Percentiles rank a stretch among this genome's conserved stretches.
Evolutionary conservation across 2,797 vertebrate genomes (phyloP).

Genomic region (Dermochelys coriacea): DNA sequence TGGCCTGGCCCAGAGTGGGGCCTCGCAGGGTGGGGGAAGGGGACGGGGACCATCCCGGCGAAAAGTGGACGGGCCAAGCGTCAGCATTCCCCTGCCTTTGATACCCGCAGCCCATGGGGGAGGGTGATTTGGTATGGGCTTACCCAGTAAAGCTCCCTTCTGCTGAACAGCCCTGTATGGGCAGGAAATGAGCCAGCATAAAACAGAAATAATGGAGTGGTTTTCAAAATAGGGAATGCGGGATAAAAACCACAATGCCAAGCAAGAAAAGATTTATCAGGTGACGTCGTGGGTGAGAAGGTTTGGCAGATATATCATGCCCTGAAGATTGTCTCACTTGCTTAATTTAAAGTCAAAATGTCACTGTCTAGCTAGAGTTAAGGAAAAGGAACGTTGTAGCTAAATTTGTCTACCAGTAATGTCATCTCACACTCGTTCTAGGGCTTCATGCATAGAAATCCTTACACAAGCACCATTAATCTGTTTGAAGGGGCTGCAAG

Average conservation of each 20-base stretch:
- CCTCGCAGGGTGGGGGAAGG: no score
- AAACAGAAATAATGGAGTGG: neutral
- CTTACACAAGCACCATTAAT: neutral
- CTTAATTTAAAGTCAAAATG: neutral
- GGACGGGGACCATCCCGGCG: no score
- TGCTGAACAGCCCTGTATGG: neutral
- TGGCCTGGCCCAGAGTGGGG: no score
- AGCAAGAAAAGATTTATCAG: neutral
- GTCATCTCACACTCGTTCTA: neutral
- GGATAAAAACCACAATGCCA: neutral
- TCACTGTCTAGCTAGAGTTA: neutral
- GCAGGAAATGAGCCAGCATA: neutral
- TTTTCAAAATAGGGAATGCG: neutral
- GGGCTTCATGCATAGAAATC: neutral
- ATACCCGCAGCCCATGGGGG: neutral
- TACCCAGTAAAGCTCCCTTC: neutral
- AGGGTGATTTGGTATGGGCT: neutral
- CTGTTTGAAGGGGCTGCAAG: neutral
- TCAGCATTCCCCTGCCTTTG: no score
- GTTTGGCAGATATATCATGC: neutral
- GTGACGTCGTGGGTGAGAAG: neutral
- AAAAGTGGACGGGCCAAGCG: no score
- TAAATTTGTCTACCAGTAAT: neutral
- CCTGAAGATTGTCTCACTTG: neutral
- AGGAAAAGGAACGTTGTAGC: neutral